Percentiles rank a stretch among this genome's conserved stretches.
Conservation (phyloP, 2,797 vertebrate genomes). For the Todus mexicanus region DNA sequence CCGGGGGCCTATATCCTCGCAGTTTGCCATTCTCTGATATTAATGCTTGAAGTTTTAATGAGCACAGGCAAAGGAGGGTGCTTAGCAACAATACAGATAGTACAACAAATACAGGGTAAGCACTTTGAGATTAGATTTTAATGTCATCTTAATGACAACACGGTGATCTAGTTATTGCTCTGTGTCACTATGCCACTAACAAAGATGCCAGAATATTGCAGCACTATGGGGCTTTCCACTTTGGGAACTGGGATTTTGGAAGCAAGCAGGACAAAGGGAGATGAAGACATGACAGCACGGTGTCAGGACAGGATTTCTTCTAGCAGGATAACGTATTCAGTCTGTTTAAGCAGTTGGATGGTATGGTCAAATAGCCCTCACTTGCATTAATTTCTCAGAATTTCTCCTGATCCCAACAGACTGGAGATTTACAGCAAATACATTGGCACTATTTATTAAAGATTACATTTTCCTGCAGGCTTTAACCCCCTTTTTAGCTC, state of each 20-base stretch:
- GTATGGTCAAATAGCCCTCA: background rate
- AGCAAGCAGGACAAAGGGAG: background rate
- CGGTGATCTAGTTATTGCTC: background rate
- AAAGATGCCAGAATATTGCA: background rate
- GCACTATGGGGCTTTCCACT: background rate
- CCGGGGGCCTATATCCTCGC: background rate
- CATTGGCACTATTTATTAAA: background rate
- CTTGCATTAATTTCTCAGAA: background rate
- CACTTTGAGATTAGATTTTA: slow-evolving; percentile 28
- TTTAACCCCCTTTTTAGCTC: background rate
- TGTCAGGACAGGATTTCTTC: background rate
- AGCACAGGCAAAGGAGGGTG: background rate
- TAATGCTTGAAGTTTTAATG: slow-evolving; percentile 18
- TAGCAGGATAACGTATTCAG: background rate
- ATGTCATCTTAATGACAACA: slow-evolving; percentile 11
- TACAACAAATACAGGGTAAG: slow-evolving; percentile 2
- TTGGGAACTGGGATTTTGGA: background rate
- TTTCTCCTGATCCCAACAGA: background rate
- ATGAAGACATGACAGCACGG: background rate
- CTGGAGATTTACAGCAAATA: background rate
- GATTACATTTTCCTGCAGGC: background rate
- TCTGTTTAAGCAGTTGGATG: background rate
- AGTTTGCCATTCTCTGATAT: background rate
- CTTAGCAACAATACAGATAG: slow-evolving; percentile 9
- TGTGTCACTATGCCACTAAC: background rate